Base-by-base conservation (phyloP, 2,797 vertebrate species). In the Phrynocephalus forsythii region DNA sequence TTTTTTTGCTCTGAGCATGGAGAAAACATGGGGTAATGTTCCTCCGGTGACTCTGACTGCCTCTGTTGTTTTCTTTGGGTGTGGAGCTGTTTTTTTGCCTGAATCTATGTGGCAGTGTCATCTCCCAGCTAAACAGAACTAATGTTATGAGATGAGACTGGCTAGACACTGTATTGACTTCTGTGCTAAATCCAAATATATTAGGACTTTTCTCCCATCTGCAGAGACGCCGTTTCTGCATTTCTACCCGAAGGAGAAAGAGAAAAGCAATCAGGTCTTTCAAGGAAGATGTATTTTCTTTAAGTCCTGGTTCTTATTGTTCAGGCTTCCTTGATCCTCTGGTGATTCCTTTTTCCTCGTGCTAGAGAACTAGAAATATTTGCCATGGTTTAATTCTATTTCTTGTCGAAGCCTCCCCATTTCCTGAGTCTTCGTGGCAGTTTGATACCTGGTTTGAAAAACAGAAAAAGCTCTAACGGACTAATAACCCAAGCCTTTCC, bases 261-360 rank as follows among this genome's bases (percentile, higher is more conserved):
- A 3, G 20, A 95, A 94, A 95, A 94, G 92, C 92, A 95, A 95
- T 95, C 91, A 93, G 91, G 88, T 95, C 93, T 95, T 90, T 94
- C 92, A 92, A 93, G 94, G 86, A 90, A 94, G 94, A 94, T 92
- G 93, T 92, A 94, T 93, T 94, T 91, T 90, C 92, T 63, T 91
- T 94, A 95, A 94, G 92, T 94, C 94, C 94, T 91, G 88, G 88
- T 92, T 95, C 91, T 92, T 95, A 94, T 94, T 92, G 88, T 91
- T 94, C 90, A 91, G 92, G 94, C 91, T 93, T 92, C 84, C 91
- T 92, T 95, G 93, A 95, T 95, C 94, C 93, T 95, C 90, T 81
- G 28, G 89, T 94, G 92, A 91, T 94, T 95, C 93, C 90, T 89
- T 91, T 26, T 89, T 82, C 90, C 87, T 94, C 92, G 92, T 91